A percentile compares a stretch with the other conserved stretches of the same genome.
phyloP scores from a whole-genome alignment of 2,797 vertebrate genomes.

The Melanotaenia boesemani region DNA sequence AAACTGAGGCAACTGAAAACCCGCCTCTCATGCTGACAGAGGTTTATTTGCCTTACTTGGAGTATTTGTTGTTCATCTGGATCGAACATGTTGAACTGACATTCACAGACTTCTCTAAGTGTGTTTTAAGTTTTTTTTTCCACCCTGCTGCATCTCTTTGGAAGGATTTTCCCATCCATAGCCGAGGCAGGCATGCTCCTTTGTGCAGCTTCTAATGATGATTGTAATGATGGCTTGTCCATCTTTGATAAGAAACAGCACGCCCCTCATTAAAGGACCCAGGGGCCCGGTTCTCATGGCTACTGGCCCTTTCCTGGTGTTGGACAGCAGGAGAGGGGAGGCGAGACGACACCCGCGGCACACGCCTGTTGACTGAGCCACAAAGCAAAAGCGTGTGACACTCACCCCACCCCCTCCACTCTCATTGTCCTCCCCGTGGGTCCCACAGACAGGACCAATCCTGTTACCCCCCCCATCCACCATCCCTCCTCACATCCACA shows the following conservation, averaged over 20 bases:
- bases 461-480: constrained; percentile 57
- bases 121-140: constrained; percentile 10
- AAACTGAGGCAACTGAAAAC: too few relatives aligned
- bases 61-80: neutral
- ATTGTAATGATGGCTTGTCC: constrained; percentile 84
- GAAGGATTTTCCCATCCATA: constrained; percentile 65
- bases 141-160: neutral
- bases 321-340: constrained; percentile 81
- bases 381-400: constrained; percentile 85
- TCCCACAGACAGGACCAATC: constrained; percentile 77
- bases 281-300: constrained; percentile 74
- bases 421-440: constrained; percentile 70
- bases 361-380: constrained; percentile 86
- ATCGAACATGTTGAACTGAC: constrained; percentile 1
- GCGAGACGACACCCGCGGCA: constrained; percentile 80
- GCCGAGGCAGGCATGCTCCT: constrained; percentile 53
- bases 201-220: constrained; percentile 77
- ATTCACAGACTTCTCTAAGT: constrained; percentile 12
- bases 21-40: too few relatives aligned
- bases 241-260: constrained; percentile 84
- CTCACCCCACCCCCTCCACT: constrained; percentile 67
- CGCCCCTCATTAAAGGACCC: constrained; percentile 77
- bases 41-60: too few relatives aligned
- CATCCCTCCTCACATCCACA: constrained; percentile 24
- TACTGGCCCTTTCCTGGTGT: constrained; percentile 40